These are phyloP conservation scores for Notothenia coriiceps DNA, from an alignment of 2,113 vertebrate species.

Conservation along the genomic window DNA sequence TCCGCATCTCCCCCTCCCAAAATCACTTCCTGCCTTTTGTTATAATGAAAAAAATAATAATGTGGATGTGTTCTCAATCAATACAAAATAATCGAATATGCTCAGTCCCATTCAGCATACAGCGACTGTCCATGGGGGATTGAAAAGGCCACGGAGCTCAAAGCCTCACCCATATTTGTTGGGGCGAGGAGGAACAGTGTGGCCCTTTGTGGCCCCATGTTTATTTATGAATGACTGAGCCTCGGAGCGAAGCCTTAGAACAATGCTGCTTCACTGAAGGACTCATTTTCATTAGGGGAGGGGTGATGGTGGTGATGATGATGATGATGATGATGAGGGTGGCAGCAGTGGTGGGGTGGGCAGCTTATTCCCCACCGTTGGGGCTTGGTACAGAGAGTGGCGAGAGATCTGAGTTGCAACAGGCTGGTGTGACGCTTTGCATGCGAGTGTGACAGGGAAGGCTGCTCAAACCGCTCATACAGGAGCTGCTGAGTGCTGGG, in stretches of 20 bases:
- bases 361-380: slow-evolving; percentile 70
- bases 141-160: slow-evolving; percentile 61
- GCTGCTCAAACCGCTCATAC: slow-evolving; percentile 40
- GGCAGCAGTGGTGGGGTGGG: slow-evolving; percentile 52
- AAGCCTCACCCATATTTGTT: slow-evolving; percentile 75
- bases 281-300: slow-evolving; percentile 78
- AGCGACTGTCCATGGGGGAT: slow-evolving; percentile 40
- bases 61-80: slow-evolving; percentile 51
- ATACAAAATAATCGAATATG: slow-evolving; percentile 56
- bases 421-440: slow-evolving; percentile 57
- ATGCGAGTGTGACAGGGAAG: slow-evolving; percentile 49
- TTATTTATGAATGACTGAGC: slow-evolving; percentile 84
- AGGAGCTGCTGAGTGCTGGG: slow-evolving; percentile 44
- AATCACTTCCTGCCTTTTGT: slow-evolving; percentile 38
- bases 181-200: slow-evolving; percentile 71
- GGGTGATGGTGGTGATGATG: slow-evolving; percentile 38
- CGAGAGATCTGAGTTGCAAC: slow-evolving; percentile 70
- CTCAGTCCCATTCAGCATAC: slow-evolving; percentile 61
- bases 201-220: slow-evolving; percentile 77
- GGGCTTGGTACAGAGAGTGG: slow-evolving; percentile 86
- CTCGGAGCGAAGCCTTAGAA: slow-evolving; percentile 69
- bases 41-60: slow-evolving; percentile 19
- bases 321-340: slow-evolving; percentile 17
- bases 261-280: slow-evolving; percentile 83
- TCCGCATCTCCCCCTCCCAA: slow-evolving; percentile 2